Evolutionary conservation across 1,140 invertebrate species (phyloP).

Genomic region (Capitella teleta): DNA sequence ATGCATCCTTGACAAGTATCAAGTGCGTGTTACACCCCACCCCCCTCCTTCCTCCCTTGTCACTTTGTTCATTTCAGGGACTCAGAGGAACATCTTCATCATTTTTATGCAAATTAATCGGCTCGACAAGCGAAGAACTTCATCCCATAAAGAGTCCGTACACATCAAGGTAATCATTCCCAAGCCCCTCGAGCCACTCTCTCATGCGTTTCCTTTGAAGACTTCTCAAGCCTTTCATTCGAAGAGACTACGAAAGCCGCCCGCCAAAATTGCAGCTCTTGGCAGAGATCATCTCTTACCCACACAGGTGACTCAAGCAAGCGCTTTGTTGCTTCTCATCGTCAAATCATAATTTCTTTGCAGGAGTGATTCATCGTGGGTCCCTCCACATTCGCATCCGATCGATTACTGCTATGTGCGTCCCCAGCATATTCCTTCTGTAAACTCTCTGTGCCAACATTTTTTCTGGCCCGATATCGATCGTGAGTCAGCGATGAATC

Average conservation of each 20-base stretch:
- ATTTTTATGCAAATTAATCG: conserved; percentile 15
- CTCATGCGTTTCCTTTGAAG: conserved; percentile 44
- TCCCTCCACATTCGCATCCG: conserved; percentile 36
- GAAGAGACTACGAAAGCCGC: conserved; percentile 51
- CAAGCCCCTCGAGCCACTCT: too few relatives aligned
- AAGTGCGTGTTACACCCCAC: too few relatives aligned
- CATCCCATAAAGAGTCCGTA: conserved; percentile 43
- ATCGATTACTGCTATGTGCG: conserved; percentile 78
- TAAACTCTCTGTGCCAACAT: conserved; percentile 67
- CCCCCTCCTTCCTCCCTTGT: too few relatives aligned
- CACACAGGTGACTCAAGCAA: conserved; percentile 42
- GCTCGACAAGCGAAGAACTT: conserved; percentile 37
- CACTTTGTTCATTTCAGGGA: too few relatives aligned
- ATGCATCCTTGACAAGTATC: too few relatives aligned
- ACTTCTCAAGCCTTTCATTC: conserved; percentile 65
- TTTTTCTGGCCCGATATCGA: conserved; percentile 88
- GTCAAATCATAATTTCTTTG: conserved; percentile 7
- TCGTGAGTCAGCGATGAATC: conserved; percentile 47
- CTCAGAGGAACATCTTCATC: too few relatives aligned
- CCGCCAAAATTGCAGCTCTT: conserved; percentile 62
- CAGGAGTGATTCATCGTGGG: conserved; percentile 45
- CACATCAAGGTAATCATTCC: conserved; percentile 32
- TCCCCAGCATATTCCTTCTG: conserved; percentile 73
- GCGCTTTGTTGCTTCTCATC: neutral
- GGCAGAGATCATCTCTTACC: conserved; percentile 54